A percentile compares a stretch with the other conserved stretches of the same genome.
These are phyloP conservation scores for Helogale parvula DNA, from an alignment of 2,113 vertebrate species.

Conservation along the genomic window DNA sequence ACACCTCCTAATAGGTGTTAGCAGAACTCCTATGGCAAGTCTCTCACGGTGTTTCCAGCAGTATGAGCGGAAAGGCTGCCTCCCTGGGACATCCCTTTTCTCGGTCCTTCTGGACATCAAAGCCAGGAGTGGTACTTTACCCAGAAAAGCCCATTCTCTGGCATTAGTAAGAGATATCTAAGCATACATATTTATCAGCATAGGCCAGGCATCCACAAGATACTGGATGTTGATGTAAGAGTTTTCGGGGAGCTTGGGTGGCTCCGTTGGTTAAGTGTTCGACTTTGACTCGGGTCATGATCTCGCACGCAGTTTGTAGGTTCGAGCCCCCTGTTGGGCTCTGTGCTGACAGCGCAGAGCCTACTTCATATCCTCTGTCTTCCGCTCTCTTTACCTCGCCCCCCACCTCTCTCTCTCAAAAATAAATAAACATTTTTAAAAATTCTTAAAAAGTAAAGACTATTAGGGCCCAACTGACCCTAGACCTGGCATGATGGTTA, in stretches of 20 bases:
- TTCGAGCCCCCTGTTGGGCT: no score
- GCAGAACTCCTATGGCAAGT: background rate
- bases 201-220: background rate
- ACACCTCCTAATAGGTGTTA: background rate
- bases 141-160: background rate
- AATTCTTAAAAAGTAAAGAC: no score
- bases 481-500: background rate
- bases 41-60: conserved; percentile 64
- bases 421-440: no score
- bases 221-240: background rate
- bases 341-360: no score
- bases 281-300: no score
- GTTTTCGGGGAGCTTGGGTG: background rate
- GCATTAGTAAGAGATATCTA: background rate
- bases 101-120: conserved; percentile 12
- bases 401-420: no score
- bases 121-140: background rate
- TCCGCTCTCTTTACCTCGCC: no score
- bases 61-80: background rate
- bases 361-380: no score
- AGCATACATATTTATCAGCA: accelerated
- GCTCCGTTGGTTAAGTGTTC: no score
- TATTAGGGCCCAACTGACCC: background rate
- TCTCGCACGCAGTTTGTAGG: no score
- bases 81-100: conserved; percentile 46